Evolutionary conservation across 2,113 vertebrate species (phyloP), one percentile per base, ranked within the genome.

Genomic region (Melanostigma gelatinosum): DNA sequence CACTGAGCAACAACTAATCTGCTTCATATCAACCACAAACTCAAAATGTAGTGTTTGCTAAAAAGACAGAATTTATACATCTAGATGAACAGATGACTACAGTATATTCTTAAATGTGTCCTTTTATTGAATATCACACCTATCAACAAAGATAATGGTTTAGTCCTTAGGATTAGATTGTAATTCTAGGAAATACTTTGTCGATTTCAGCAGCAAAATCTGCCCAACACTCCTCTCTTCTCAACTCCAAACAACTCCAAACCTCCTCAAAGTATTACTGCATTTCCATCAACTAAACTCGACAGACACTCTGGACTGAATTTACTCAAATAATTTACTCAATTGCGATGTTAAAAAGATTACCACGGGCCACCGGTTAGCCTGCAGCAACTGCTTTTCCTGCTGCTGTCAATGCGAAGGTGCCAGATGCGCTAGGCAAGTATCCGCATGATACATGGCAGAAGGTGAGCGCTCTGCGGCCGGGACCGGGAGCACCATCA

Each of bases 381-480:
- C 92, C 91, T 69, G 88, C 77, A 88, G 91, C 89, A 67, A 75
- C 67, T 69, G 65, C 81, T 88, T 82, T 69, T 80, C 74, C 79
- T 77, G 68, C 83, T 85, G 74, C 80, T 83, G 77, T 82, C 79
- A 52, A 44, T 63, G 76, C 82, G 70, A 24, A 85, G 82, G 86
- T 92, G 93, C 91, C 93, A 94, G 91, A 93, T 91, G 89, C n/a
- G 68, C 85, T 88, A 89, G 87, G 85, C 80, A 70, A 91, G 77
- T 58, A 87, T 82, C 81, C 57, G 77, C 86, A 90, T 91, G 94
- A 94, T 88, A 92, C 94, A 94, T 94, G 92, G 93, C 91, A 93
- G 88, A 87, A 91, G 93, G 91, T 92, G 88, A 92, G 87, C 68
- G 81, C 85, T 79, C 60, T 74, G 75, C 22, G 87, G 79, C 89